Base-by-base conservation (phyloP, 2,113 vertebrate species). In the Semicossyphus pulcher region DNA sequence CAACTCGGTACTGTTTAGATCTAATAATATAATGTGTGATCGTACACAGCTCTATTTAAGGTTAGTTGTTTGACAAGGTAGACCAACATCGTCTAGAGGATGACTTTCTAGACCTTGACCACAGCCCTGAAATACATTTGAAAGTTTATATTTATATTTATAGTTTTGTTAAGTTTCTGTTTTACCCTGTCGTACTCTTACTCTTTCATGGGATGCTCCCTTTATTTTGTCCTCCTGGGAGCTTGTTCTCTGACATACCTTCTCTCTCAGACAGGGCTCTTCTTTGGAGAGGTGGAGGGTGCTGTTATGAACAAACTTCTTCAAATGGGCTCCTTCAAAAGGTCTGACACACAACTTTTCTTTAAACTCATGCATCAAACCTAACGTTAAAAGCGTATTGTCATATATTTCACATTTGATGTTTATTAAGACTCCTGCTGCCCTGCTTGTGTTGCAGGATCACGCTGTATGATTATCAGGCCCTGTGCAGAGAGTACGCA, bases 221-320 rank as follows among this genome's bases (percentile, higher is more conserved):
- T 18, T 57, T 20, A 41, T 64, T 39, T 48, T 39, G 11, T 26
- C 36, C n/a, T 36, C 54, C 9, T 9, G 5, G 37, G 39, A 54
- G 39, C 15, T 12, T 36, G 36, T 85, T 67, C 66, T 63, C 48
- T 81, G 31, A 70, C 64, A 8, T 28, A 14, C 36, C 64, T 57
- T 91, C 90, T 92, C 52, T 44, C 80, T 66, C 45, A 99, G 97
- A 99, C 97, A 77, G 97, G 97, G 80, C 94, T 95, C 73, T 99
- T 99, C 89, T 99, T 99, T 86, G 98, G 98, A 60, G 96, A 97
- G 87, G 94, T 97, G 58, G 98, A 99, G 82, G 96, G 97, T 63
- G 97, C 96, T 2, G 97, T 99, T 66, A 99, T 99, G 98, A 97
- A 94, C 93, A 98, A 99, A 91, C 93, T 99, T 76, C 91, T 99